These are phyloP conservation scores for Galerucella nymphaeae DNA, from an alignment of 2,888 invertebrate species.

Conservation along the genomic window DNA sequence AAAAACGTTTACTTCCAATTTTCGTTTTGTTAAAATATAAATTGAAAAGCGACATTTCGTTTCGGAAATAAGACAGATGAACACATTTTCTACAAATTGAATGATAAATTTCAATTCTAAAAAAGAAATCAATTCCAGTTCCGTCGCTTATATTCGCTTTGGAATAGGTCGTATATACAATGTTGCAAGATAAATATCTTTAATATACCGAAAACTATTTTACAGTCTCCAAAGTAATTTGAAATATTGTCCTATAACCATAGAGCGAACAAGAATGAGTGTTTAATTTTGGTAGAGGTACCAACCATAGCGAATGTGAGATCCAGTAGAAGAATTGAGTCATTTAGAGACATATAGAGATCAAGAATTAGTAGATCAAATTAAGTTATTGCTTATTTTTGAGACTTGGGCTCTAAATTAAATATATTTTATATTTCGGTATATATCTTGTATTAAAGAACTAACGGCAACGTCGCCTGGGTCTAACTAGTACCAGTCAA, in stretches of 20 bases:
- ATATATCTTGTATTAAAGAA: background rate
- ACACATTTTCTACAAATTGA: constrained; percentile 19
- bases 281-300: too few relatives aligned
- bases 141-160: constrained; percentile 11
- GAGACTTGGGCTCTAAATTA: too few relatives aligned
- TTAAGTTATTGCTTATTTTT: too few relatives aligned
- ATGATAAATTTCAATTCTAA: constrained; percentile 25
- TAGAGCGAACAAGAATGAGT: too few relatives aligned
- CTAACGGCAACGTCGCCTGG: constrained; percentile 17
- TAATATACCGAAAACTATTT: background rate
- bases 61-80: constrained; percentile 16
- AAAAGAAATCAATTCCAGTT: constrained; percentile 14
- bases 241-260: too few relatives aligned
- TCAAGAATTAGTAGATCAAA: too few relatives aligned
- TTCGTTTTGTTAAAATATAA: background rate
- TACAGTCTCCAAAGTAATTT: background rate
- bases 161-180: constrained; percentile 6
- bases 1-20: background rate
- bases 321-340: too few relatives aligned
- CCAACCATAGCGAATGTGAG: too few relatives aligned
- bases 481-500: constrained; percentile 33
- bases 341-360: too few relatives aligned
- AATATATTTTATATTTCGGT: too few relatives aligned
- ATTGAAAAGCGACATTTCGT: constrained; percentile 9
- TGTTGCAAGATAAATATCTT: background rate